phyloP scores from a whole-genome alignment of 2,888 invertebrate genomes.

The Chouioia cunea region DNA sequence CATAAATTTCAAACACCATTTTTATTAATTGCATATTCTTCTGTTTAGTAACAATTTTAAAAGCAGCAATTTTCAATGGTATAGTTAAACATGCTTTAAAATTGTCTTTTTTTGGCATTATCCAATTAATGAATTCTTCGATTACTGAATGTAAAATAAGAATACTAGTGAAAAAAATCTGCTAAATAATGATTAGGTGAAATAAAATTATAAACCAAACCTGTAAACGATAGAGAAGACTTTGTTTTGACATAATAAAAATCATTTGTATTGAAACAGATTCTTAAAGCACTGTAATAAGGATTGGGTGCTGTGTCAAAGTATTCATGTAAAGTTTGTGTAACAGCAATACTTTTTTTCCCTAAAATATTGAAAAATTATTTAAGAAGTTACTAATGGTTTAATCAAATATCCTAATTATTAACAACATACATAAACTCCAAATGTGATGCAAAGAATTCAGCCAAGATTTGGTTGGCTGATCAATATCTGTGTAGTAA shows the following conservation, averaged over 20 bases:
- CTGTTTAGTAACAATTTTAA: constrained; percentile 79
- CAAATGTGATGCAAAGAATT: constrained; percentile 59
- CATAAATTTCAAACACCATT: constrained; percentile 76
- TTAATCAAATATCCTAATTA: not conserved
- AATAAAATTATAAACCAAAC: constrained; percentile 49
- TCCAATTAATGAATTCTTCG: constrained; percentile 66
- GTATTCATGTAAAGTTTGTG: constrained; percentile 69
- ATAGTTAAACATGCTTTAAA: constrained; percentile 69
- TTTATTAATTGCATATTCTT: constrained; percentile 76
- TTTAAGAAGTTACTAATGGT: not conserved
- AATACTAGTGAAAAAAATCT: not conserved
- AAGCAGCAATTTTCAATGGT: constrained; percentile 79
- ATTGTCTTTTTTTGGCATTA: constrained; percentile 60
- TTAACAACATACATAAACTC: constrained; percentile 58
- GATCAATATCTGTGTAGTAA: constrained; percentile 57
- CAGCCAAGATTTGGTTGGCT: constrained; percentile 60
- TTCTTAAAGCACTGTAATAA: constrained; percentile 72
- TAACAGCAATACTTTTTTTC: constrained; percentile 73
- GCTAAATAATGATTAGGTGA: not conserved
- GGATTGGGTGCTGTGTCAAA: constrained; percentile 73
- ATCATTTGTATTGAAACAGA: constrained; percentile 75
- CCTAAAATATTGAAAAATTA: constrained; percentile 56
- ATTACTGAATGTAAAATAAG: constrained; percentile 58
- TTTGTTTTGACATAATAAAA: constrained; percentile 76
- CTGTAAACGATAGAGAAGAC: constrained; percentile 73